Evolutionary conservation across 2,888 invertebrate species (phyloP), one percentile per base, ranked within the genome.

Genomic region (Ennomos erosarius): DNA sequence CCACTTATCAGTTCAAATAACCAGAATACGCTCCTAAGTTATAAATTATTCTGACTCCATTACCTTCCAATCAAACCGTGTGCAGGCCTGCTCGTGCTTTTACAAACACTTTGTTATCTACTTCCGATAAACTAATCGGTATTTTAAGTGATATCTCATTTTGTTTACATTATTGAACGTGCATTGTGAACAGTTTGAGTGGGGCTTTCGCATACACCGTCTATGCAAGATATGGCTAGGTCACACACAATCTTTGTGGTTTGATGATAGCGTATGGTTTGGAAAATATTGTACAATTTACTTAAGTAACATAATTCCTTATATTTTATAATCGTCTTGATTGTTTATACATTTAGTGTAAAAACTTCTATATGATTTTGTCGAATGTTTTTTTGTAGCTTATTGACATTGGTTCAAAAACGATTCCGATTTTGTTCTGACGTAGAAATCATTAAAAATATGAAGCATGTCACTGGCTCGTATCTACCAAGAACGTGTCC

Each of bases 81-180:
- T 51, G 46, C 46, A 48, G 47, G 48, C 43, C 16, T 16, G 62
- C 60, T 61, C 69, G 69, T 69, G 67, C 64, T 33, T 55, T 59
- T 54, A 49, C 16, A 47, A 39, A 35, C 47, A 50, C 38, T 43
- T 40, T 13, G 50, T 64, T 69, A 67, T 69, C 67, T 61, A 53
- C 59, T 56, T 54, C 58, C 42, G 60, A 67, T 56, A 63, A 67
- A 59, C 42, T 53, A 63, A 67, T 64, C 59, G 53, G 39, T 51
- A 5, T 44, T 53, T 59, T 59, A 62, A 61, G 55, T 56, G 59
- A 55, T 53, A 66, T 60, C 54, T 59, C 58, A 64, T 60, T 59
- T 64, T 69, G 65, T 67, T 69, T 69, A 62, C 64, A 48, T 65
- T 62, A 60, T 55, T 48, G 64, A 43, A 67, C 68, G 68, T 69